Evolutionary conservation across 2,113 vertebrate species (phyloP).

Genomic region (Gallinago media): DNA sequence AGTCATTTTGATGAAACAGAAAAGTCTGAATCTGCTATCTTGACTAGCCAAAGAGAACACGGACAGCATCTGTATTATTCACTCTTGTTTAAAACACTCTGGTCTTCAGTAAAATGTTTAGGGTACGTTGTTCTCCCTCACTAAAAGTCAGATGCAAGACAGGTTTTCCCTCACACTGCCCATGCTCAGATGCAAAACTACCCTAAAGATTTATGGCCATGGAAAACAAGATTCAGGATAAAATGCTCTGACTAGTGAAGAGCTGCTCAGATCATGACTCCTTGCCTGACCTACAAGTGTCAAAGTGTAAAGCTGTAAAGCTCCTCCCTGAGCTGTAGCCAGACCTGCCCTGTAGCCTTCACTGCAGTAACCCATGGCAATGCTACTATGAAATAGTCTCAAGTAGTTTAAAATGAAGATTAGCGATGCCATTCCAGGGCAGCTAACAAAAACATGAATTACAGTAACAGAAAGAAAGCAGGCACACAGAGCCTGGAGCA

Average conservation of each 20-base stretch:
- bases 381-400: neutral
- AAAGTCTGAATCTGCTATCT: neutral
- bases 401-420: neutral
- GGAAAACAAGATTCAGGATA: neutral
- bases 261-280: neutral
- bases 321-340: neutral
- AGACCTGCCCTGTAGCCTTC: neutral
- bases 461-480: neutral
- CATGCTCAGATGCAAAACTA: neutral
- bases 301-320: neutral
- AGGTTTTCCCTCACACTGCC: neutral
- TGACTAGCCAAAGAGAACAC: neutral
- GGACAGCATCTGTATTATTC: neutral
- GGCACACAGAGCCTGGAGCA: neutral
- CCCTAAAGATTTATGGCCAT: neutral
- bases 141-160: neutral
- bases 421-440: neutral
- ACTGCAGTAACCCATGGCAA: fast-evolving
- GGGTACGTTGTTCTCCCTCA: neutral
- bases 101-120: neutral
- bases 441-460: neutral
- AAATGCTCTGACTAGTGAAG: neutral
- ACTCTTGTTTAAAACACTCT: neutral
- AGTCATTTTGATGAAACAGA: neutral
- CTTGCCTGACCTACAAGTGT: neutral